Conservation (phyloP, 1,140 invertebrate genomes). For the Drosophila grimshawi region DNA sequence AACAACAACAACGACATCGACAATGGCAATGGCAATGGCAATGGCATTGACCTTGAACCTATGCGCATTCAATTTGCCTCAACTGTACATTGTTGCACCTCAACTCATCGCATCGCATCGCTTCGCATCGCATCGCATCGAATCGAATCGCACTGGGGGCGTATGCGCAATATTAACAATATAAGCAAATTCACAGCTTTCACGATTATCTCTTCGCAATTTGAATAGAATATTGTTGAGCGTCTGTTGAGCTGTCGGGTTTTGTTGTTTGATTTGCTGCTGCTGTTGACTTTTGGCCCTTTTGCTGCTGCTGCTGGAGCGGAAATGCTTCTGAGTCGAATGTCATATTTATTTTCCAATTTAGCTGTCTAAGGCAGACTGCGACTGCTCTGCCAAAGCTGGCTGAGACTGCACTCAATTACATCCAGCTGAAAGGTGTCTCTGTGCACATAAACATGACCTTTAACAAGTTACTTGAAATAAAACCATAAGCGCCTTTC, state of each 20-base stretch:
- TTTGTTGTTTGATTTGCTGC: background rate
- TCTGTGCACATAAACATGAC: background rate
- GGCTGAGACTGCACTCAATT: background rate
- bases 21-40: constrained; percentile 21
- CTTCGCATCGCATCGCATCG: no score
- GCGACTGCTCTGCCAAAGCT: constrained; percentile 8
- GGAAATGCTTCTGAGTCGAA: constrained; percentile 53
- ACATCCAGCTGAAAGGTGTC: background rate
- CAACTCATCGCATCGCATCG: no score
- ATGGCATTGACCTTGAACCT: constrained; percentile 69
- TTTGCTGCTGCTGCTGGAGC: constrained; percentile 20
- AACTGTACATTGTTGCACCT: background rate
- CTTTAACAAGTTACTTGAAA: background rate
- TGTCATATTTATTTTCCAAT: constrained; percentile 47
- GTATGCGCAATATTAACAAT: constrained; percentile 40
- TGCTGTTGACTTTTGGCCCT: constrained; percentile 1
- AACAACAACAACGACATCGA: background rate
- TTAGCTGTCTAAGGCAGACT: background rate
- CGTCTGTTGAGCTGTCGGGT: constrained; percentile 3
- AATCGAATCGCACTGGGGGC: constrained; percentile 5
- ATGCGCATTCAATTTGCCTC: constrained; percentile 34
- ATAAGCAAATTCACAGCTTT: constrained; percentile 1
- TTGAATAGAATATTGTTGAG: constrained; percentile 50
- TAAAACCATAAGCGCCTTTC: background rate
- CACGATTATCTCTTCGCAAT: constrained; percentile 9